Conservation (phyloP, 2,888 invertebrate genomes). For the Yponomeuta evonymella region DNA sequence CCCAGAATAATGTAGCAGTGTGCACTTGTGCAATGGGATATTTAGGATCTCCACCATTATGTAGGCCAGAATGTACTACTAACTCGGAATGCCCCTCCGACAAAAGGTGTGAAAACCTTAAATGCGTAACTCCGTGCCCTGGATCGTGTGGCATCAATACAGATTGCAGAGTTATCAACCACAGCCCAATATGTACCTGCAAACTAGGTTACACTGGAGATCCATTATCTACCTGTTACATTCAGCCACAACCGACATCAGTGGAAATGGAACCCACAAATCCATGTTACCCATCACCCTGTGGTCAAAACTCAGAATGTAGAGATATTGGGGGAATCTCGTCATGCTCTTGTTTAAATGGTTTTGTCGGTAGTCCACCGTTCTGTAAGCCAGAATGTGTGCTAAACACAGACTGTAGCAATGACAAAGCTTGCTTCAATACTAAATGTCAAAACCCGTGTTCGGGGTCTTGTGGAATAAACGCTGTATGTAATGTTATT, state of each 20-base stretch:
- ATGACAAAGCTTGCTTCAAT: slow-evolving; percentile 83
- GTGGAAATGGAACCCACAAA: slow-evolving; percentile 43
- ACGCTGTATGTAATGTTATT: slow-evolving; percentile 83
- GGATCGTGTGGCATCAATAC: slow-evolving; percentile 83
- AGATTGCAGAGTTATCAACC: slow-evolving; percentile 82
- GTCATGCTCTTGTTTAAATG: slow-evolving; percentile 80
- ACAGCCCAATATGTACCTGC: slow-evolving; percentile 83
- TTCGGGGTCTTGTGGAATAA: slow-evolving; percentile 83
- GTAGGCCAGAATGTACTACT: slow-evolving; percentile 81
- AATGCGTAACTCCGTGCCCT: slow-evolving; percentile 83
- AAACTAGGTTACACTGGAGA: slow-evolving; percentile 77
- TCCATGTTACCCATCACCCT: slow-evolving; percentile 86
- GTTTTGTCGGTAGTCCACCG: slow-evolving; percentile 83
- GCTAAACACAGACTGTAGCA: slow-evolving; percentile 83
- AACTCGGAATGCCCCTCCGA: slow-evolving; percentile 80
- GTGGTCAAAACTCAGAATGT: slow-evolving; percentile 83
- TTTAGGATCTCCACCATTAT: slow-evolving; percentile 81
- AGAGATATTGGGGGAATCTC: slow-evolving; percentile 69
- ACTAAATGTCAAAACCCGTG: slow-evolving; percentile 88
- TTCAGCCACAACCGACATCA: slow-evolving; percentile 36
- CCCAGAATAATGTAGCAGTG: slow-evolving; percentile 76
- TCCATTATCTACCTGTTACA: slow-evolving; percentile 76
- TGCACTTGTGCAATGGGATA: slow-evolving; percentile 83
- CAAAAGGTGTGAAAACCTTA: slow-evolving; percentile 81
- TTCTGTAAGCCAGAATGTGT: slow-evolving; percentile 85